These are phyloP conservation scores for Gymnoscopelus microlampas DNA, from an alignment of 2,797 vertebrate species.

Conservation along the genomic window DNA sequence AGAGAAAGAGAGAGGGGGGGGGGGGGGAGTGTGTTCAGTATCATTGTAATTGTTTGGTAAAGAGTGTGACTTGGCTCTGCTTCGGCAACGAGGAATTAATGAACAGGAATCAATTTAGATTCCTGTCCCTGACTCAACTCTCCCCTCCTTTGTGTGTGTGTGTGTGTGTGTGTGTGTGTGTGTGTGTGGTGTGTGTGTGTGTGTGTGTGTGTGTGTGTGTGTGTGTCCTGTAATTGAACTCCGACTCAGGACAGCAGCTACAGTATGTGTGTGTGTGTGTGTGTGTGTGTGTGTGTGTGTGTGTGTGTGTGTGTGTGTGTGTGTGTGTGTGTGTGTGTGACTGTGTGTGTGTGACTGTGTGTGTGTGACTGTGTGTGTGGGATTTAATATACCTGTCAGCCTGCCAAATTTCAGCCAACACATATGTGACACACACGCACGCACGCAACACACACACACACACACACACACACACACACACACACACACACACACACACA, in stretches of 20 bases:
- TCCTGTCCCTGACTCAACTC: conserved; percentile 17
- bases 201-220: neutral
- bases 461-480: no score
- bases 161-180: neutral
- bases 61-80: conserved; percentile 10
- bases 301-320: conserved; percentile 5
- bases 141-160: neutral
- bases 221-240: neutral
- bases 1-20: neutral
- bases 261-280: conserved; percentile 4
- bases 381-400: conserved; percentile 17
- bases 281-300: conserved; percentile 17
- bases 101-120: conserved; percentile 36
- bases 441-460: neutral
- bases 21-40: neutral
- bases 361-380: conserved; percentile 24
- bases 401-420: conserved; percentile 31
- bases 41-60: neutral
- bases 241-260: neutral
- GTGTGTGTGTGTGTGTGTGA: conserved; percentile 4
- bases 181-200: conserved; percentile 18
- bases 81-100: conserved; percentile 34
- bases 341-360: neutral
- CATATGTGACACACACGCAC: neutral
- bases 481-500: no score